A percentile compares a stretch with the other conserved stretches of the same genome.
Conservation (phyloP, 2,888 invertebrate species). For the Pyrrhosoma nymphula region DNA sequence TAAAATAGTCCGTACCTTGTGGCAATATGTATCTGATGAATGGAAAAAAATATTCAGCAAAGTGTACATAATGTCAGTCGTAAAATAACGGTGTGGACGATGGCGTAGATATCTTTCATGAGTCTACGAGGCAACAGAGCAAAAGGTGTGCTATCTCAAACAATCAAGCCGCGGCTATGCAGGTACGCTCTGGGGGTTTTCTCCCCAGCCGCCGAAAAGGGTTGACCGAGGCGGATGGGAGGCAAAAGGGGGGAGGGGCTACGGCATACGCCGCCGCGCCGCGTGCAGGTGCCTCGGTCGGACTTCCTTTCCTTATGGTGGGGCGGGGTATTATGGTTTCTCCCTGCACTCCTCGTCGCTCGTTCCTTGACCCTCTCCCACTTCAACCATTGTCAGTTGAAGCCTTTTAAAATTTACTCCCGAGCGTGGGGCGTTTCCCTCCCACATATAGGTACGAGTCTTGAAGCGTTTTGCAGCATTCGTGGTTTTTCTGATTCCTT, state of each 20-base stretch:
- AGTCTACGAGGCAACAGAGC: background rate
- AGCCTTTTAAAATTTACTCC: constrained; percentile 50
- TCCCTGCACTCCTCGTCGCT: constrained; percentile 12
- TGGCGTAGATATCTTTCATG: background rate
- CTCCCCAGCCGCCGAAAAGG: background rate
- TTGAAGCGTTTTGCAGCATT: constrained; percentile 35
- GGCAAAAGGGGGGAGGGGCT: background rate
- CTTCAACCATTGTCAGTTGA: constrained; percentile 51
- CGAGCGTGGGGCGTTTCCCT: constrained; percentile 2
- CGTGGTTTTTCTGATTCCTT: constrained; percentile 42
- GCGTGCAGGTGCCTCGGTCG: constrained; percentile 47
- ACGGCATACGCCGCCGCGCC: background rate
- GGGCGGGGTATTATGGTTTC: constrained; percentile 59
- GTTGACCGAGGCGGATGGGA: background rate
- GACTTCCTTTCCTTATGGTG: constrained; percentile 47
- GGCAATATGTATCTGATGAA: background rate
- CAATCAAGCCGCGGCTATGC: background rate
- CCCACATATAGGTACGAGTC: background rate
- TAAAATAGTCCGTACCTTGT: background rate
- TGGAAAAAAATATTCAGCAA: background rate
- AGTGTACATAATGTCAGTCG: background rate
- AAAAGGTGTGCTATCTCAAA: background rate
- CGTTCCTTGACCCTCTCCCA: constrained; percentile 58
- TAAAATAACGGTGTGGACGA: background rate
- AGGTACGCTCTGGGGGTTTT: background rate